Evolutionary conservation across 2,888 invertebrate genomes (phyloP), one percentile per base, ranked within the genome.

Genomic region (Drosophila lutescens): DNA sequence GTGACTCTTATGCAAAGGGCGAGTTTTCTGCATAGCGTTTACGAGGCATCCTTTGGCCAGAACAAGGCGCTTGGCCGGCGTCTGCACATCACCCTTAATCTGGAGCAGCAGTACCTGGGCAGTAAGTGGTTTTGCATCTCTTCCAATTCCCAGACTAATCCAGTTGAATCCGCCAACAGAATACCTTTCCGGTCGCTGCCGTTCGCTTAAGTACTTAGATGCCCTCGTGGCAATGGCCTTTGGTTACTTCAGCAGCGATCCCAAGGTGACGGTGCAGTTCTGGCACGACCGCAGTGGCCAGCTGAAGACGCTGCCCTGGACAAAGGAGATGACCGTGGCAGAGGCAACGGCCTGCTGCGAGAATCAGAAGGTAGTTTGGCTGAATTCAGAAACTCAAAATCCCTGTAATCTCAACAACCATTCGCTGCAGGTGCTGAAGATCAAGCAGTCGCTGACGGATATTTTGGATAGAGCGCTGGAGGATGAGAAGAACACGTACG

Each of bases 221-320:
- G 91, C 91, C 2, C 77, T 90, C 8, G 59, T 91, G 9, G 84
- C 91, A 5, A 30, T 92, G 30, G 89, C 91, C 4, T 90, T 91
- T 67, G 89, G 91, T 8, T 91, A 89, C 50, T 91, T 77, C 44
- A 90, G 86, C 57, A 76, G 75, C 55, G 91, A 91, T 69, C 34
- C 58, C 73, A 15, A 83, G 76, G 77, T 73, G 7, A 59, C 6
- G 23, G 89, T 91, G 8, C 87, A 81, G 17, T 74, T 84, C 30
- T 92, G 88, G 88, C 66, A 67, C 15, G 79, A 84, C 8, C 80
- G 79, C 8, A 78, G 67, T 23, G 80, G 83, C 0, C 2, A 54
- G 2, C 56, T 92, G 3, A 77, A 75, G 8, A 34, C 56, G 1
- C 49, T 91, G 36, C 77, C 79, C 1, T 91, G 91, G 91, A 73